Base-by-base conservation (phyloP, 2,888 invertebrate genomes). In the Aspidiotus rigidus region DNA sequence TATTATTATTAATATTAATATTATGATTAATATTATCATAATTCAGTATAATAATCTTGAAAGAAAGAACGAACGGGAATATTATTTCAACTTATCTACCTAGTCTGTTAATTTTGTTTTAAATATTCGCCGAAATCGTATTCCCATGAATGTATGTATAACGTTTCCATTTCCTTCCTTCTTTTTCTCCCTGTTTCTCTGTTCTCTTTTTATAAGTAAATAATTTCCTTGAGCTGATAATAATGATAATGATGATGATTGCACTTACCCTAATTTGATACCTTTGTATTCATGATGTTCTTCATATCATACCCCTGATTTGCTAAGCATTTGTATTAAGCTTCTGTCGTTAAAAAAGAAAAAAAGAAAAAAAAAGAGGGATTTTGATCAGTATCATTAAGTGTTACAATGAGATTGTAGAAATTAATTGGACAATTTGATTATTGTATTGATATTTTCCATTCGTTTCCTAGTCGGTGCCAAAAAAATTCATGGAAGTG, bases 291-390 rank as follows among this genome's bases (percentile, higher is more conserved):
- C 66, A 66, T 66, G 28, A 28, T 66, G 66, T 66, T 66, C 66
- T 66, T 66, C 66, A 66, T 66, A 66, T 66, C 66, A 66, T 66
- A 66, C 44, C n/a, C n/a, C 59, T 66, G 66, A 59, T 66, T 44
- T 57, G 42, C 41, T 17, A 56, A 57, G 63, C 63, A 63, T 63
- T 63, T 63, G 54, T 63, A 63, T 53, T 63, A 63, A 53, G 49
- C n/a, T 11, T 49, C 3, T n/a, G 49, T 49, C n/a, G 11, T 49
- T 6, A 59, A 59, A 39, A 59, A 59, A 39, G 2, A 28, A 28
- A 59, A 59, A 59, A 59, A 28, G 17, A 56, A 56, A 56, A 56
- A 56, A 56, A 56, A 56, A n/a, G 7, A 56, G 3, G 6, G 39
- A 60, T 11, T 56, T n/a, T 3, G 13, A 60, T 28, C 17, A 28